Evolutionary conservation across 2,113 vertebrate genomes (phyloP), one percentile per base, ranked within the genome.

Genomic region (Andinoacara biseriatus): DNA sequence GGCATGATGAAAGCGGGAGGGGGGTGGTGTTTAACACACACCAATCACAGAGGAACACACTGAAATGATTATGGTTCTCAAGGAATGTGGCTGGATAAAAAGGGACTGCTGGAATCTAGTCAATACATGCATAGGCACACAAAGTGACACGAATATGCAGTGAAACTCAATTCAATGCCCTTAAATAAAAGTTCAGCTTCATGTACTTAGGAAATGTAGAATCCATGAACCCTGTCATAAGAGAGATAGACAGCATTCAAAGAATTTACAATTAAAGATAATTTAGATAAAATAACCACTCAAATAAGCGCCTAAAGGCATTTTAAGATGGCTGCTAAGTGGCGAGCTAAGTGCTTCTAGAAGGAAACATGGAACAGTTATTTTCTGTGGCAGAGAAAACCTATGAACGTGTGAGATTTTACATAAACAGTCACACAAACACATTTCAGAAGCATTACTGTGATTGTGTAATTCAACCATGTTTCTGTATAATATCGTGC

Each of bases 11-110:
- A 40, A 40, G 38, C 29, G 33, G 60, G 63, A 22, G 54, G 80
- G 63, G 5, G 24, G 33, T 26, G 17, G 40, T 85, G 69, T 82
- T 87, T 26, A 83, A 80, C 74, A 76, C 46, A 26, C 60, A 77
- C 5, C 38, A 35, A 85, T 74, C 26, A 31, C 62, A 52, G 20
- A 61, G 58, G 57, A 87, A 78, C 65, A 63, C 59, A 74, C n/a
- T 72, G 75, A 74, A 54, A 80, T 60, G 35, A 65, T 81, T 62
- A 18, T 5, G 10, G 20, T 52, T 14, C 24, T 61, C 24, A 7
- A 38, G 15, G 62, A n/a, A 61, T 58, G 38, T 62, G 40, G 8
- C 57, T 85, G 20, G 56, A 17, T 67, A 35, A 1, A 62, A 54
- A 22, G 18, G 22, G 15, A 69, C 63, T 29, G 40, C 17, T 69